Evolutionary conservation across 1,140 invertebrate species (phyloP), one percentile per base, ranked within the genome.

Genomic region (Centruroides vittatus): DNA sequence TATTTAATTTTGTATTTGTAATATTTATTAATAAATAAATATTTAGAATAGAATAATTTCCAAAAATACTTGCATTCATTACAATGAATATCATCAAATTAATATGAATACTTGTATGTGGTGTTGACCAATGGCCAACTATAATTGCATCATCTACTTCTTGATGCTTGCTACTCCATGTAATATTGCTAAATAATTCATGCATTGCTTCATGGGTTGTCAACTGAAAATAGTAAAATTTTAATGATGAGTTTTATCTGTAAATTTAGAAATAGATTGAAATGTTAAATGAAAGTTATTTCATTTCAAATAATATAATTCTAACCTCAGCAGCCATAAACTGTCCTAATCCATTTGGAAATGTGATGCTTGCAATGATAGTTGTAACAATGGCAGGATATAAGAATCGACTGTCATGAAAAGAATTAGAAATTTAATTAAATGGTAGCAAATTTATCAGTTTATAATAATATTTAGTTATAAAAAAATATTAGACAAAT

Each of bases 101-200:
- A 13, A 90, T 79, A 71, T 93, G 94, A 47, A 93, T 85, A 55
- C 85, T 84, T 4, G 91, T 86, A 54, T 86, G 81, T 0, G 80
- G 78, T 1, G 92, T 93, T 12, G 80, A 81, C 95, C 94, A 98
- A 74, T 95, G 86, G 13, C 82, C 80, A 0, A 98, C 80, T 8
- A 96, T 79, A 34, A 84, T 84, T 56, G 84, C 82, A 72, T 97
- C 87, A 69, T 91, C 85, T 0, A 91, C 86, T 5, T 82, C 85
- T 56, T 92, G 76, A 65, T 86, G 78, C 11, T 78, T 74, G 61
- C 86, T 69, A 0, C 86, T 87, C 94, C 94, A 98, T 0, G 93
- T 96, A 72, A 97, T 94, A 76, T 98, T 98, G 41, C 88, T 88
- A 71, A 98, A 98, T 10, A 99, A 76, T 11, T 89, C 84, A 47